Conservation (phyloP, 1,140 invertebrate species). For the Bombus turneri region DNA sequence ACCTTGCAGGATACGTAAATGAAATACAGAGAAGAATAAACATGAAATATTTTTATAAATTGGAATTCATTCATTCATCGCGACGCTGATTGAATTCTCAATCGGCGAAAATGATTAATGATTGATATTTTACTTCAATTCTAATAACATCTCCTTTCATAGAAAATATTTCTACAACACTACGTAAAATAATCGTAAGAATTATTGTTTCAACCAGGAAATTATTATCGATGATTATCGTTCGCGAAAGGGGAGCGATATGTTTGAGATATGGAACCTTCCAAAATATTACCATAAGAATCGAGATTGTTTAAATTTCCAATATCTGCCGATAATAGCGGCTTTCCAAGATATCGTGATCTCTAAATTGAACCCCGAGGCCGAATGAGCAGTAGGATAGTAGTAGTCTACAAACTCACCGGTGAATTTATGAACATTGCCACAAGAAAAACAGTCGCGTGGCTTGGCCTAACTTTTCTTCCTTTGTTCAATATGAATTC, state of each 20-base stretch:
- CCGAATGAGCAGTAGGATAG: conserved; percentile 32
- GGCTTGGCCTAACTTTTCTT: conserved; percentile 9
- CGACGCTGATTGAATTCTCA: too few species aligned
- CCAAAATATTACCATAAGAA: conserved; percentile 2
- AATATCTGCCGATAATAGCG: conserved; percentile 27
- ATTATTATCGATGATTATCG: conserved; percentile 6
- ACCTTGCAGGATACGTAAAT: too few species aligned
- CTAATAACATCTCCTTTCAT: too few species aligned
- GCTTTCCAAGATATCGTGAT: conserved; percentile 43
- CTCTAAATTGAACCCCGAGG: conserved; percentile 63
- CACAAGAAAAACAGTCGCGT: conserved; percentile 58
- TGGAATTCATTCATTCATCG: too few species aligned
- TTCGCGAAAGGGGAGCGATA: neutral
- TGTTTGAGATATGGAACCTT: neutral
- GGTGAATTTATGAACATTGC: conserved; percentile 57
- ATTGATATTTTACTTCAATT: too few species aligned
- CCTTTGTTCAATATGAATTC: too few species aligned
- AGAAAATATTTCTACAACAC: too few species aligned
- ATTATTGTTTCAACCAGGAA: neutral
- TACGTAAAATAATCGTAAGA: too few species aligned
- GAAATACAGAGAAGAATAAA: too few species aligned
- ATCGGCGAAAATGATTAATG: too few species aligned
- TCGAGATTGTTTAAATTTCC: conserved; percentile 10
- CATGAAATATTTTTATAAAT: too few species aligned
- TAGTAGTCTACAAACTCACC: conserved; percentile 48